Evolutionary conservation across 2,113 vertebrate species (phyloP).

Genomic region (Caloenas nicobarica): DNA sequence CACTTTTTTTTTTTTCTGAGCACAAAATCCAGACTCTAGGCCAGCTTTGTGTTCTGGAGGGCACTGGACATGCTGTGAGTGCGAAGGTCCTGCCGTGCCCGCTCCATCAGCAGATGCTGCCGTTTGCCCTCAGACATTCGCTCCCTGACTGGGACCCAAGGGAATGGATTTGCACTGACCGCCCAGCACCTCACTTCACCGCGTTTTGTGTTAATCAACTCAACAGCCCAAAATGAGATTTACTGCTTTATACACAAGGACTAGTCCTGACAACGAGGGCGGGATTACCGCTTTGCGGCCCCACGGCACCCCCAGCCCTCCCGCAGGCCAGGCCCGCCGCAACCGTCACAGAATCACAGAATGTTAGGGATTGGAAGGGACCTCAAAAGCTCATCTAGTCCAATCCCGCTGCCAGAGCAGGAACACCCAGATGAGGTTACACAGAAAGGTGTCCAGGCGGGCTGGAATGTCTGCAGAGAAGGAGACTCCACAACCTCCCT

Average conservation of each 20-base stretch:
- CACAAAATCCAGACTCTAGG: neutral
- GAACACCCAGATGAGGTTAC: too few species aligned
- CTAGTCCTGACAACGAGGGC: neutral
- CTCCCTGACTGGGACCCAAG: rapidly evolving
- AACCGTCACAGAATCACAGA: too few species aligned
- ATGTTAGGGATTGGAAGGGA: too few species aligned
- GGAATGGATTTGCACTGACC: too few species aligned
- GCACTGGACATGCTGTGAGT: rapidly evolving
- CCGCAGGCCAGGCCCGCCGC: too few species aligned
- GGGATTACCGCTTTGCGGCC: neutral
- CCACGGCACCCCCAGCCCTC: too few species aligned
- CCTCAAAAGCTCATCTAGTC: too few species aligned
- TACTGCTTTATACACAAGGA: rapidly evolving
- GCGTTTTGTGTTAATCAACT: rapidly evolving
- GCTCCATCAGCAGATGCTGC: rapidly evolving
- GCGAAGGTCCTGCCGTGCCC: rapidly evolving
- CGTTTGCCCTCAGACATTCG: rapidly evolving
- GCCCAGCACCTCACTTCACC: rapidly evolving
- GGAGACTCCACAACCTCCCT: too few species aligned
- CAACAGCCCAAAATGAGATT: neutral
- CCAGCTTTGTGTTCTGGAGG: neutral
- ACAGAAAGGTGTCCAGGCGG: too few species aligned
- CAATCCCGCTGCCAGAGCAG: too few species aligned
- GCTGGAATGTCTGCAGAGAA: too few species aligned
- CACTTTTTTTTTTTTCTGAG: neutral